Evolutionary conservation across 2,113 vertebrate species (phyloP).

Genomic region (Casuarius casuarius): DNA sequence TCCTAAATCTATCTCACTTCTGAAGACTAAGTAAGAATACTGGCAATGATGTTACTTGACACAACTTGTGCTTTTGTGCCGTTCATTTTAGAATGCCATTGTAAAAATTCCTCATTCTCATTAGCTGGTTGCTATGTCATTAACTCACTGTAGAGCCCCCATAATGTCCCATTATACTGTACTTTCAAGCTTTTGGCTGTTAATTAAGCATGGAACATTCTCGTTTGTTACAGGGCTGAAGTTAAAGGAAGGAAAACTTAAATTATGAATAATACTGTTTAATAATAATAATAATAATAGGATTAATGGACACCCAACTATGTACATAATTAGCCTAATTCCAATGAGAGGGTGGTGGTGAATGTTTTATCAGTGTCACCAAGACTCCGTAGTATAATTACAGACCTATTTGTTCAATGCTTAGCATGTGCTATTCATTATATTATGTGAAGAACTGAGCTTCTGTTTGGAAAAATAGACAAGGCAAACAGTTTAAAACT

Average conservation of each 20-base stretch:
- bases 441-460: slow-evolving; percentile 31
- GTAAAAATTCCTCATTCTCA: slow-evolving; percentile 36
- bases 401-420: slow-evolving; percentile 55
- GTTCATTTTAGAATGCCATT: slow-evolving; percentile 32
- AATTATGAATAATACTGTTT: slow-evolving; percentile 62
- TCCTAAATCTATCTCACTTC: neutral
- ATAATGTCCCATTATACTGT: slow-evolving; percentile 51
- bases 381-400: slow-evolving; percentile 65
- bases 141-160: slow-evolving; percentile 39
- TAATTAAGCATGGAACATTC: slow-evolving; percentile 69
- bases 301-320: slow-evolving; percentile 64
- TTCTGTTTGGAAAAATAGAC: slow-evolving; percentile 20
- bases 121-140: slow-evolving; percentile 49
- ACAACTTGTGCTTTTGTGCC: slow-evolving; percentile 7
- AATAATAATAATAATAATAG: slow-evolving; percentile 73
- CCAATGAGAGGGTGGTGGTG: slow-evolving; percentile 44
- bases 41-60: neutral
- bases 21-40: neutral
- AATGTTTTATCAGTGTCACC: slow-evolving; percentile 72
- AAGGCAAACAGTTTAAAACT: neutral
- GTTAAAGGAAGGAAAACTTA: slow-evolving; percentile 68
- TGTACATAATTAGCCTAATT: slow-evolving; percentile 71
- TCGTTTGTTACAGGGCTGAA: slow-evolving; percentile 59
- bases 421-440: slow-evolving; percentile 65
- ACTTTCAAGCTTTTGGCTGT: slow-evolving; percentile 60